Percentiles rank a stretch among this genome's conserved stretches.
phyloP scores from a whole-genome alignment of 1,140 invertebrate genomes.

The Trichonephila clavata region DNA sequence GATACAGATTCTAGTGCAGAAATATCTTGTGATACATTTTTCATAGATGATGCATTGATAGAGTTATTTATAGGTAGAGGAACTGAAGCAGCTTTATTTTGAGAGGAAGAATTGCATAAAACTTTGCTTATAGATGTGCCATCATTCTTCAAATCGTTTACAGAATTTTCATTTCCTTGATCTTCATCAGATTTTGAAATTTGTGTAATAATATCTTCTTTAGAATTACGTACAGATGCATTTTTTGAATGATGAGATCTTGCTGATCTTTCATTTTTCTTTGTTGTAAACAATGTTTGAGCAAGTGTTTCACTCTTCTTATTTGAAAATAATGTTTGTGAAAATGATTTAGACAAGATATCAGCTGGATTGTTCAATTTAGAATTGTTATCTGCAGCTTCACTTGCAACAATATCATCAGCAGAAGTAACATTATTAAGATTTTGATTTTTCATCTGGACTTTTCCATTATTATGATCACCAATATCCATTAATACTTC shows the following conservation, averaged over 20 bases:
- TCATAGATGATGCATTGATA: background rate
- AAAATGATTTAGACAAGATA: constrained; percentile 53
- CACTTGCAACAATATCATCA: background rate
- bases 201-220: background rate
- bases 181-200: background rate
- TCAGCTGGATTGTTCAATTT: background rate
- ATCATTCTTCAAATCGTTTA: background rate
- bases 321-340: constrained; percentile 43
- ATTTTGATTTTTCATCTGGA: background rate
- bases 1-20: background rate
- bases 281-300: background rate
- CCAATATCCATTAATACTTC: background rate
- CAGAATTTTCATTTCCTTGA: background rate
- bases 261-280: background rate
- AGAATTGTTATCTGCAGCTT: background rate
- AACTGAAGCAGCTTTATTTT: background rate
- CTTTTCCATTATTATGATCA: background rate
- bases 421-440: background rate
- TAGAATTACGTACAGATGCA: background rate
- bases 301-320: background rate
- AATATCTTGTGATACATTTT: background rate
- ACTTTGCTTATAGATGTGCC: background rate
- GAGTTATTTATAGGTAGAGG: background rate
- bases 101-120: no score
- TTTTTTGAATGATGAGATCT: background rate